Evolutionary conservation across 2,113 vertebrate species (phyloP).

Genomic region (Pseudorasbora parva): DNA sequence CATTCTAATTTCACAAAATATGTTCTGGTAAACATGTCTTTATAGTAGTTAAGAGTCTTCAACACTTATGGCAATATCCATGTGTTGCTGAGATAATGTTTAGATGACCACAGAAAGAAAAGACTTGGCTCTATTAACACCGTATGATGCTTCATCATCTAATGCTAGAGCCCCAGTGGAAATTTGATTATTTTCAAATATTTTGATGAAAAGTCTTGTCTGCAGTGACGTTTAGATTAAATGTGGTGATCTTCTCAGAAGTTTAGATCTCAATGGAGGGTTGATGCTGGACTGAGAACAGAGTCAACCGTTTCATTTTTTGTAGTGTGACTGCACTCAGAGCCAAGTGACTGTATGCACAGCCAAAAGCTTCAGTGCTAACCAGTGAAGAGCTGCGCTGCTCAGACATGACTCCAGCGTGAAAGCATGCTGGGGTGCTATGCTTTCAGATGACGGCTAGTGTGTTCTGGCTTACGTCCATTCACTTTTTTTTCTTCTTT

Average conservation of each 20-base stretch:
- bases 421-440: constrained; percentile 47
- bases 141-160: not conserved
- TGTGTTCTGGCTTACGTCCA: constrained; percentile 8
- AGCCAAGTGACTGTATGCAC: constrained; percentile 36
- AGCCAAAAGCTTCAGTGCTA: constrained; percentile 23
- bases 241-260: constrained; percentile 11
- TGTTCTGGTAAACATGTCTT: not conserved
- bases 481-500: not conserved
- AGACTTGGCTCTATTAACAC: not conserved
- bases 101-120: not conserved
- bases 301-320: constrained; percentile 40
- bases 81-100: not conserved
- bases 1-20: not conserved
- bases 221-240: constrained; percentile 12
- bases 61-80: not conserved
- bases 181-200: not conserved
- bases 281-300: constrained; percentile 45
- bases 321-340: constrained; percentile 19
- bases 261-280: not conserved
- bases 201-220: not conserved
- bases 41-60: not conserved
- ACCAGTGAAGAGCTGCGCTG: not conserved
- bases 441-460: constrained; percentile 17
- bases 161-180: not conserved
- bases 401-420: constrained; percentile 49